These are phyloP conservation scores for Pandion haliaetus DNA, from an alignment of 2,113 vertebrate species.

Conservation along the genomic window DNA sequence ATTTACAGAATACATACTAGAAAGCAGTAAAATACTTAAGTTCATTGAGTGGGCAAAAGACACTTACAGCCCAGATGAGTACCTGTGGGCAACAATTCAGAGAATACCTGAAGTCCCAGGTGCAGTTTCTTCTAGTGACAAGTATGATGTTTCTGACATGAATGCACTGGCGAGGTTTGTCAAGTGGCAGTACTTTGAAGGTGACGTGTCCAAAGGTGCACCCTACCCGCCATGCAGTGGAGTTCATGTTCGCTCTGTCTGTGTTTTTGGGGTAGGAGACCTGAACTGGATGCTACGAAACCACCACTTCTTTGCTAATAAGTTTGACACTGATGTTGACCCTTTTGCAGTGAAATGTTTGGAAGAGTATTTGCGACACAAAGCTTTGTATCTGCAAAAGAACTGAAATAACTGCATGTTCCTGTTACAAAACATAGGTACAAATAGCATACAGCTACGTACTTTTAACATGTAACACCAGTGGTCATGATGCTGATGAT, in stretches of 20 bases:
- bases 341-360: constrained; percentile 83
- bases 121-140: constrained; percentile 70
- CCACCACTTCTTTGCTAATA: constrained; percentile 91
- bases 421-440: not conserved
- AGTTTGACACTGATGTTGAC: constrained; percentile 84
- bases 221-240: constrained; percentile 84
- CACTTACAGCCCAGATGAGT: constrained; percentile 89
- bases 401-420: not conserved
- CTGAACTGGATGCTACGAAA: constrained; percentile 80
- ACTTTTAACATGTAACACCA: not conserved
- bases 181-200: constrained; percentile 86
- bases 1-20: constrained; percentile 77
- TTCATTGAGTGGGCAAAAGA: constrained; percentile 88
- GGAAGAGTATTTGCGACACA: constrained; percentile 84
- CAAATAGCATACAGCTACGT: rapidly evolving
- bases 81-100: constrained; percentile 90
- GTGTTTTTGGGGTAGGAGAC: constrained; percentile 87
- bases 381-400: constrained; percentile 68
- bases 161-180: constrained; percentile 83
- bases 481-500: not conserved
- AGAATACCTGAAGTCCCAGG: constrained; percentile 84
- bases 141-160: constrained; percentile 84
- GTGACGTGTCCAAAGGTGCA: constrained; percentile 67
- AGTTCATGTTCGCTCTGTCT: constrained; percentile 79
- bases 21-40: constrained; percentile 67